Evolutionary conservation across 2,888 invertebrate species (phyloP).

Genomic region (Sinelater perroti): DNA sequence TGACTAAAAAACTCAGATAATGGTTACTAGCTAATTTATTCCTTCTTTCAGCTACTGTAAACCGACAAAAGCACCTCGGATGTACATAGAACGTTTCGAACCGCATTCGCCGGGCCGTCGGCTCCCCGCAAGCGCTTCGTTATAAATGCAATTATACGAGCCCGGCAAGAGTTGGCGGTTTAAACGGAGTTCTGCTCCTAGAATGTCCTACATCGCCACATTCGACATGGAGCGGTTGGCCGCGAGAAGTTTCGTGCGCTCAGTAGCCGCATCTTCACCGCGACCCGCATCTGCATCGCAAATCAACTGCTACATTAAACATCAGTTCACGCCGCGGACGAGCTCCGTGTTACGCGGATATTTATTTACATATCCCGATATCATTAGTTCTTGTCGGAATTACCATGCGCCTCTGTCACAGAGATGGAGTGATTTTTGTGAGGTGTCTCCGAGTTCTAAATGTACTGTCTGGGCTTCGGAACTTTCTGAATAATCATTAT

Average conservation of each 20-base stretch:
- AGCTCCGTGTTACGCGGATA: slow-evolving; percentile 53
- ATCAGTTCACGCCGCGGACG: slow-evolving; percentile 54
- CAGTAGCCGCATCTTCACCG: slow-evolving; percentile 43
- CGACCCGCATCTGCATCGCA: slow-evolving; percentile 50
- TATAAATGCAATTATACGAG: slow-evolving; percentile 20
- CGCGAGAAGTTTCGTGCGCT: slow-evolving; percentile 44
- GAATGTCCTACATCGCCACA: slow-evolving; percentile 36
- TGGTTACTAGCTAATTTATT: too few relatives aligned
- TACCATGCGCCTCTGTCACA: slow-evolving; percentile 47
- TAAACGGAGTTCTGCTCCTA: slow-evolving; percentile 36
- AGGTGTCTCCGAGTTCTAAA: slow-evolving; percentile 36
- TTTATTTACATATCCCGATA: slow-evolving; percentile 55
- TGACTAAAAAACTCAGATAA: too few relatives aligned
- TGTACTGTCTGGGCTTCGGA: slow-evolving; percentile 36
- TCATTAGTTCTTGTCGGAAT: slow-evolving; percentile 56
- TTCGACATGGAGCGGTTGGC: slow-evolving; percentile 38
- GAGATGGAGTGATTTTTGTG: slow-evolving; percentile 43
- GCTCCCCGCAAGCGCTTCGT: not conserved
- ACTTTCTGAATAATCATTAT: slow-evolving; percentile 39
- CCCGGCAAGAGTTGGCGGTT: slow-evolving; percentile 23
- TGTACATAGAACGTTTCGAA: too few relatives aligned
- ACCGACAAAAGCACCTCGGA: too few relatives aligned
- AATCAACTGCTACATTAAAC: slow-evolving; percentile 57
- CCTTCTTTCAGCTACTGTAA: too few relatives aligned
- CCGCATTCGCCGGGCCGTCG: not conserved